Base-by-base conservation (phyloP, 1,140 invertebrate genomes). In the Ceratina calcarata region DNA sequence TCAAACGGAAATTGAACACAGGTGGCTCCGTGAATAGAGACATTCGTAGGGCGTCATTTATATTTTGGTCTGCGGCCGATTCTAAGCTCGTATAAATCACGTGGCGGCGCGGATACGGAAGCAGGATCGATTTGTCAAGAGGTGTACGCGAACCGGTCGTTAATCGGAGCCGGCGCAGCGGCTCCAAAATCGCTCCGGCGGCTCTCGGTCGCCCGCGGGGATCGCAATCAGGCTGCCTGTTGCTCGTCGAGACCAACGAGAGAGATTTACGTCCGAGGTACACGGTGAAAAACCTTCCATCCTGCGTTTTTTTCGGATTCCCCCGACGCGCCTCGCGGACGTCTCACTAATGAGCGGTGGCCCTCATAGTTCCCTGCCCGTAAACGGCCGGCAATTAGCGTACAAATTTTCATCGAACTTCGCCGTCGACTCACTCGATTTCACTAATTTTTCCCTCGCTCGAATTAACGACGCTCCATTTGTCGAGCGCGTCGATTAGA, bases 51-150 rank as follows among this genome's bases (percentile, higher is more conserved):
- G 49, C 24, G 60, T 71, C 68, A 64, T 78, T 78, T 71, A 55
- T 64, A 78, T 71, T 71, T 78, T 55, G 37, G 49, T 49, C 10
- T 10, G 18, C 32, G 61, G n/a, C 20, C 73, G 22, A 66, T 84
- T 85, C 82, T 85, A 84, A 81, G 61, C 67, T 62, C 53, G 57
- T 72, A 82, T 84, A 85, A 85, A 85, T 85, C 79, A 83, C 67
- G n/a, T 49, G 27, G 71, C 78, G 68, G 51, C 77, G 78, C 67
- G 51, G 83, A 81, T 65, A 80, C 83, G 83, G 83, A 85, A 85
- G 83, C 83, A 62, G 58, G 51, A 85, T 61, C 82, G 78, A 85
- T 85, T 85, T 85, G 82, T 85, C 78, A 84, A 84, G 83, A 84
- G 60, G 67, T 71, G 75, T 72, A 57, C 67, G 61, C 82, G 65